Evolutionary conservation across 2,797 vertebrate species (phyloP).

Genomic region (Premnoplex brunnescens): DNA sequence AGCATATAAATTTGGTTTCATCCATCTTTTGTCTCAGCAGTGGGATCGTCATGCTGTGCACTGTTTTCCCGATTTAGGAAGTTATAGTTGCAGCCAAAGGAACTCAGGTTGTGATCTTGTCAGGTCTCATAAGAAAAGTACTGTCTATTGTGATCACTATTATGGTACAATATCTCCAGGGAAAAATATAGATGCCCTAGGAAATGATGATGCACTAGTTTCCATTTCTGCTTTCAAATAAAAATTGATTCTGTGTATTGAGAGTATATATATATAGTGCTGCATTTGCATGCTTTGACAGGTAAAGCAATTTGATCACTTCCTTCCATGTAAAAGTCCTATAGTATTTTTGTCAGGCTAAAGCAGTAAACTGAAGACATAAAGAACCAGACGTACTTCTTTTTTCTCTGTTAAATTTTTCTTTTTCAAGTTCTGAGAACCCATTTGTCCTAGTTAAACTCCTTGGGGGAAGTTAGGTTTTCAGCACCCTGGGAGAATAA

Average conservation of each 20-base stretch:
- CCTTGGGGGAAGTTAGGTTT: neutral
- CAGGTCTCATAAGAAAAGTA: neutral
- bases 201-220: neutral
- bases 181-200: neutral
- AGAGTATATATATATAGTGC: neutral
- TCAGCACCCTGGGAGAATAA: neutral
- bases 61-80: neutral
- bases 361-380: neutral
- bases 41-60: neutral
- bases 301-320: neutral
- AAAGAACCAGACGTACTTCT: neutral
- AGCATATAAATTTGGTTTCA: neutral
- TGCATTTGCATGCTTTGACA: neutral
- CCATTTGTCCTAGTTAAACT: neutral
- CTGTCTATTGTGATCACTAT: neutral
- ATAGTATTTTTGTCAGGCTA: neutral
- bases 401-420: neutral
- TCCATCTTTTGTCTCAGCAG: neutral
- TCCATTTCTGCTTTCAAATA: neutral
- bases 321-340: neutral
- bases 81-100: neutral
- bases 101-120: slow-evolving; percentile 1
- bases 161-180: neutral
- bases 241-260: neutral
- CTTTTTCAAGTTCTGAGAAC: neutral